A percentile compares a stretch with the other conserved stretches of the same genome.
These are phyloP conservation scores for Tichodroma muraria DNA, from an alignment of 2,113 vertebrate genomes.

Conservation along the genomic window DNA sequence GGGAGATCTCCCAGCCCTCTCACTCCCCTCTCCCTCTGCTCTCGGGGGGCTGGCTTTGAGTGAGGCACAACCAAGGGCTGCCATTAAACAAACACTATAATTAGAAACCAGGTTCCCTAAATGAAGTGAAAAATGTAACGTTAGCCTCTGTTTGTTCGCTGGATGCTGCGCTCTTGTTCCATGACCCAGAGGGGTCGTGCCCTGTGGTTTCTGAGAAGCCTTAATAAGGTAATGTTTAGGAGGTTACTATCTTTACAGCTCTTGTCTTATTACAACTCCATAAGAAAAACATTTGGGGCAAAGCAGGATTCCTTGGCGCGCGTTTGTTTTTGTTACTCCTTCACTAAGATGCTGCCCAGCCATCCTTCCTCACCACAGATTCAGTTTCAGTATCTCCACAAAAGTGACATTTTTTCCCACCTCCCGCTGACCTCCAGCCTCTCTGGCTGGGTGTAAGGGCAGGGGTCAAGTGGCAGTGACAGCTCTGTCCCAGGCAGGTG, in stretches of 20 bases:
- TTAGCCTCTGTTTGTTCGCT: constrained; percentile 74
- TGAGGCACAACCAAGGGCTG: constrained; percentile 23
- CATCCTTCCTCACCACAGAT: not conserved
- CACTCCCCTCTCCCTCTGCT: not conserved
- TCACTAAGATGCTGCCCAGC: not conserved
- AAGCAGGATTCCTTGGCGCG: constrained; percentile 44
- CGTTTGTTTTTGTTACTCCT: constrained; percentile 34
- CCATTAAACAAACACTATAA: constrained; percentile 78
- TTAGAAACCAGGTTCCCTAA: constrained; percentile 76
- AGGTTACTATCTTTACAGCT: constrained; percentile 72
- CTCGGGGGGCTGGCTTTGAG: not conserved
- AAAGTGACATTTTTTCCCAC: not conserved
- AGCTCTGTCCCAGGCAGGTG: not conserved
- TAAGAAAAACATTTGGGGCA: constrained; percentile 70
- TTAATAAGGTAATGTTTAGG: constrained; percentile 87
- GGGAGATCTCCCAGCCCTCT: not conserved
- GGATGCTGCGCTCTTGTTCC: constrained; percentile 73
- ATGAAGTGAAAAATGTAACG: constrained; percentile 77
- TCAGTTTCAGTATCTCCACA: not conserved
- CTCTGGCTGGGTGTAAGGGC: not conserved
- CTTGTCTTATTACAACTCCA: constrained; percentile 64
- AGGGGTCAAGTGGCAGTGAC: rapidly evolving
- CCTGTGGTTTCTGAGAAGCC: constrained; percentile 76
- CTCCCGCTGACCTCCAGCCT: not conserved
- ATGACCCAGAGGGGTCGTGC: constrained; percentile 72